Conservation (phyloP, 2,797 vertebrate genomes). For the Cottoperca gobio region DNA sequence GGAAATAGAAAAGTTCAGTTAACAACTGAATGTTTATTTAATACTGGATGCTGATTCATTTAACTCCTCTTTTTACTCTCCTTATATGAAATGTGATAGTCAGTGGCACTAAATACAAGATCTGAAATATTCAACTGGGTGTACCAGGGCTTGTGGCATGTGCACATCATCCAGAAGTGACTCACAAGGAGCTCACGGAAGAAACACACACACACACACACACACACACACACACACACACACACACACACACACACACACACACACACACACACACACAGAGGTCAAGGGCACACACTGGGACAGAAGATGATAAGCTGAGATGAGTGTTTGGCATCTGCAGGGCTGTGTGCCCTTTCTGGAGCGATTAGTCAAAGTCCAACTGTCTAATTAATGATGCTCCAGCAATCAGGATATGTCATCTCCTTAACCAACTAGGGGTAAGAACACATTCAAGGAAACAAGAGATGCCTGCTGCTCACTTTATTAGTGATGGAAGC, state of each 20-base stretch:
- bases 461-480: conserved; percentile 50
- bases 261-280: conserved; percentile 10
- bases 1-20: conserved; percentile 54
- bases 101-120: conserved; percentile 17
- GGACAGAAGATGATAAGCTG: conserved; percentile 71
- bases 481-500: conserved; percentile 49
- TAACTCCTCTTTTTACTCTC: conserved; percentile 18
- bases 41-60: conserved; percentile 59
- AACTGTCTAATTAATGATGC: conserved; percentile 84
- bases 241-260: conserved; percentile 12
- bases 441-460: conserved; percentile 68
- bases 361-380: conserved; percentile 83
- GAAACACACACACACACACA: conserved; percentile 27
- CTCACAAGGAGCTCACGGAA: conserved; percentile 66
- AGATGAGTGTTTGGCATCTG: conserved; percentile 81
- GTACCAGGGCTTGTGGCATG: conserved; percentile 49
- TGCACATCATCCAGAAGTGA: conserved; percentile 68
- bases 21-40: conserved; percentile 53
- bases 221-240: too few species aligned
- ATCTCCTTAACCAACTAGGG: conserved; percentile 64
- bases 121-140: conserved; percentile 33
- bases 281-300: conserved; percentile 76
- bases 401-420: conserved; percentile 73
- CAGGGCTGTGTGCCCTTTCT: conserved; percentile 82
- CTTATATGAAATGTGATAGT: conserved; percentile 34